Base-by-base conservation (phyloP, 2,113 vertebrate genomes). In the Prietella phreatophila region DNA sequence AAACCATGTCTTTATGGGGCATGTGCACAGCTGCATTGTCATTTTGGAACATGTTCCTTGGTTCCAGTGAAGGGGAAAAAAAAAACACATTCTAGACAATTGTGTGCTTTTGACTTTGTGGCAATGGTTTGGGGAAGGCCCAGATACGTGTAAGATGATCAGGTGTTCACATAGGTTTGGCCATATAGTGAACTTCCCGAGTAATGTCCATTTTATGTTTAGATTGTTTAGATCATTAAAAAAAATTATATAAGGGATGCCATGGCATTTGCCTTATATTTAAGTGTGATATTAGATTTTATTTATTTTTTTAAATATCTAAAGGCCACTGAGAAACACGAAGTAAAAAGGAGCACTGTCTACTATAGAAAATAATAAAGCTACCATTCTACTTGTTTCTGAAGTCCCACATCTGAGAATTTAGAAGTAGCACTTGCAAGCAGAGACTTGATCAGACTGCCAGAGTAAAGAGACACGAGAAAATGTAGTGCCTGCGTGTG, bases 381-480 rank as follows among this genome's bases (percentile, higher is more conserved):
- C 73, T 81, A 76, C 82, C 75, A 53, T 20, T 0, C 42, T 81
- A 65, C n/a, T 2, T 50, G 75, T 53, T 71, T 56, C 67, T 76
- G 20, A 60, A 58, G 55, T 84, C 56, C 30, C 2, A 11, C 47
- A 55, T 33, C 82, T n/a, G 55, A 75, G 76, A 85, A 87, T 83
- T 75, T 27, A 60, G 4, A 47, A 50, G 22, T 75, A 36, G 42
- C 19, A 25, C 60, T 11, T 47, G 80, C 86, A 90, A 86, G 87
- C 81, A 5, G 61, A 36, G 61, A 85, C 86, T 82, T 87, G 86
- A 85, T 30, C 65, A 63, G 55, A 50, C 58, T 53, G 25, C 47
- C 42, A 39, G 30, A 63, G 47, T 83, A 39, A 60, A 13, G 33
- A 58, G 83, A 27, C 75, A 47, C n/a, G 69, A 30, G 75, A 55